Base-by-base conservation (phyloP, 2,113 vertebrate genomes). In the Corynorhinus townsendii region DNA sequence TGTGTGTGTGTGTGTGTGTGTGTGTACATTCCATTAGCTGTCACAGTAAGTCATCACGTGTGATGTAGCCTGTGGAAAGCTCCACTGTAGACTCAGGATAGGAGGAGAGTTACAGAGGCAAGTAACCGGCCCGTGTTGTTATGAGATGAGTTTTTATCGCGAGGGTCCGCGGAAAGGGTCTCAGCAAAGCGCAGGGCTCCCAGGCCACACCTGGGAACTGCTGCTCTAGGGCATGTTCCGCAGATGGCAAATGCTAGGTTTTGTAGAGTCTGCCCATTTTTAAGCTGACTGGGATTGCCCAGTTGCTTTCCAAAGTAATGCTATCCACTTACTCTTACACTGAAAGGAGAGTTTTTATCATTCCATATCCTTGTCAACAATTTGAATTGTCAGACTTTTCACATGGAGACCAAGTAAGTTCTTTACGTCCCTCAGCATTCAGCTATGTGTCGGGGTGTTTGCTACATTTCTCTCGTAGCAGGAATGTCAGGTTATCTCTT, bases 71-170 rank as follows among this genome's bases (percentile, higher is more conserved):
- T 90, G 30, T 59, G 33, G 62, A 86, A 82, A 86, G 86, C 7
- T 52, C 75, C 11, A 35, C 64, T 59, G 30, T n/a, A 56, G 69
- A 68, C 24, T 52, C 40, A 0, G 73, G 40, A 79, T 35, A 86
- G 47, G 33, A 35, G 72, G 24, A 85, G 38, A 86, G 52, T 89
- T 79, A 91, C 85, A 86, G 68, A 83, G 62, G 33, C 52, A 94
- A 26, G 66, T 83, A 66, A 49, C 54, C 19, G 52, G 4, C 56
- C 20, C 5, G 11, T 35, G 4, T 89, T 89, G 7, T 79, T 76
- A 54, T 17, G 72, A 59, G 79, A 49, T 76, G 26, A n/a, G 54
- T 38, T 93, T 81, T 89, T 43, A 38, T 73, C 45, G 64, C 40
- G 30, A 69, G 7, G 30, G 11, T 83, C 62, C 11, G 35, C 17